phyloP scores from a whole-genome alignment of 2,888 invertebrate species.

The Rhyacophila evoluta region DNA sequence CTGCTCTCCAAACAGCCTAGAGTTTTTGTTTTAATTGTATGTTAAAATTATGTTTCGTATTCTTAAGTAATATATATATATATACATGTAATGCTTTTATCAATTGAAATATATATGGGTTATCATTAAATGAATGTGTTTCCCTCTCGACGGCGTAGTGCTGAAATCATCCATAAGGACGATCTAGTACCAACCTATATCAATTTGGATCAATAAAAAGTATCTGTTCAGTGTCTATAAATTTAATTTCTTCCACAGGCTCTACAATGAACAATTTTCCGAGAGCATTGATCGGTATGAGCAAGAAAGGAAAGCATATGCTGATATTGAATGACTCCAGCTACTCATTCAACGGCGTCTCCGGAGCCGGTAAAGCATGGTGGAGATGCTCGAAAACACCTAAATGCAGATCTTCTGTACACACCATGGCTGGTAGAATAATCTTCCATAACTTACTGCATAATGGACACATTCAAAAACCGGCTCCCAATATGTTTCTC shows the following conservation, averaged over 20 bases:
- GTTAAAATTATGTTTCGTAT: no score
- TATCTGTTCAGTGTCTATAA: not conserved
- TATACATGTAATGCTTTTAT: no score
- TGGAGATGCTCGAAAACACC: slow-evolving; percentile 30
- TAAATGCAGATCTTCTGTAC: slow-evolving; percentile 23
- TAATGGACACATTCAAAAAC: not conserved
- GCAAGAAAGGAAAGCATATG: slow-evolving; percentile 36
- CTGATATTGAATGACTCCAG: slow-evolving; percentile 33
- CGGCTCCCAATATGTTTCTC: no score
- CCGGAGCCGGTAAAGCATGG: slow-evolving; percentile 1
- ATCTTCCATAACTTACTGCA: slow-evolving; percentile 10
- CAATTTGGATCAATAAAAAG: no score
- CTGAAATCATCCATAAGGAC: no score
- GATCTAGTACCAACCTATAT: no score
- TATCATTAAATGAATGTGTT: no score
- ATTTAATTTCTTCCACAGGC: not conserved
- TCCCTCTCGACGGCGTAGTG: no score
- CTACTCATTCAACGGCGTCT: slow-evolving; percentile 10
- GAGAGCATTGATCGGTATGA: slow-evolving; percentile 8
- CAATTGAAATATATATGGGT: no score
- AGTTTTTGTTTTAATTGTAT: no score
- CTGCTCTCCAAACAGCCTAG: no score
- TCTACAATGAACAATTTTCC: not conserved
- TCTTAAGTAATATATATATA: no score
- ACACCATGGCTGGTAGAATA: slow-evolving; percentile 25